Percentiles rank a stretch among this genome's conserved stretches.
phyloP scores from a whole-genome alignment of 2,888 invertebrate species.

The Dastarcus helophoroides region DNA sequence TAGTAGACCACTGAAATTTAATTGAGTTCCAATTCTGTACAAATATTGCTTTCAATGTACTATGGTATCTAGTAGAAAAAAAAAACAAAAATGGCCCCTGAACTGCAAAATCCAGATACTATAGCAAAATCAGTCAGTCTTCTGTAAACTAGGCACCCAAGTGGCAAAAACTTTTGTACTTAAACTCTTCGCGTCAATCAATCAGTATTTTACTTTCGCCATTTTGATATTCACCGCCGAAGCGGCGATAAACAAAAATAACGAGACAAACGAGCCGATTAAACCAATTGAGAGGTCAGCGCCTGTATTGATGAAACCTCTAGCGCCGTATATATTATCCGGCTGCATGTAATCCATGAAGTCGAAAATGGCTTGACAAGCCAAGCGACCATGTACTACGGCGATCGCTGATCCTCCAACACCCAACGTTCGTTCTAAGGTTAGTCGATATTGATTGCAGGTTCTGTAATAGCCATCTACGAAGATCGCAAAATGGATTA shows the following conservation, averaged over 20 bases:
- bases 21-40: no score
- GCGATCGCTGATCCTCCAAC: constrained; percentile 47
- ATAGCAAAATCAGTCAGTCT: no score
- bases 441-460: constrained; percentile 63
- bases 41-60: no score
- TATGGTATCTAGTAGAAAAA: no score
- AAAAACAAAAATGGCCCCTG: no score
- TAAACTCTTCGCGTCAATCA: no score
- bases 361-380: constrained; percentile 65
- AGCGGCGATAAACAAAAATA: constrained; percentile 24
- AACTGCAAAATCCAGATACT: no score
- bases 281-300: constrained; percentile 55
- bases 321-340: constrained; percentile 48
- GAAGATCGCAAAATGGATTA: constrained; percentile 57
- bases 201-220: constrained; percentile 13
- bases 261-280: constrained; percentile 39
- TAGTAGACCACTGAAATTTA: no score
- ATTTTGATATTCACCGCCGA: constrained; percentile 29
- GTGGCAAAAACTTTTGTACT: no score
- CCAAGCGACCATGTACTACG: constrained; percentile 52
- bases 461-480: constrained; percentile 64
- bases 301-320: constrained; percentile 62
- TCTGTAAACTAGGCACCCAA: no score
- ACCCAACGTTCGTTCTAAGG: constrained; percentile 47
- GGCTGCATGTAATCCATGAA: constrained; percentile 76